These are phyloP conservation scores for Drosophila nr. perissopoda DNA, from an alignment of 2,888 invertebrate genomes.

Conservation along the genomic window DNA sequence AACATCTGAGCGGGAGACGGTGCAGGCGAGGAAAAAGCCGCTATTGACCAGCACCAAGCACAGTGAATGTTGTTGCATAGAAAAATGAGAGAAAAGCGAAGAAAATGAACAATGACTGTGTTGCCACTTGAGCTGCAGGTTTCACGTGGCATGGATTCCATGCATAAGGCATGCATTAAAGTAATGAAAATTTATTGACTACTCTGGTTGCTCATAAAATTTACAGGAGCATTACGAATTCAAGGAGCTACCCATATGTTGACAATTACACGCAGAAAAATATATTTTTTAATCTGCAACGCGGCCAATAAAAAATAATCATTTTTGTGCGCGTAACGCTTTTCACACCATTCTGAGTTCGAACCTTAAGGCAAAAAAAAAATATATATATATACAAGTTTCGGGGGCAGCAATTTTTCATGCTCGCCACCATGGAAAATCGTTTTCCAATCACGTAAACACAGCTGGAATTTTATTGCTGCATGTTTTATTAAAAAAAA, in stretches of 20 bases:
- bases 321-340: conserved; percentile 49
- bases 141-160: conserved; percentile 19
- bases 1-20: conserved; percentile 52
- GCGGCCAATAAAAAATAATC: conserved; percentile 59
- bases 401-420: conserved; percentile 59
- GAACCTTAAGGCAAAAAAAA: conserved; percentile 14
- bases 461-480: conserved; percentile 81
- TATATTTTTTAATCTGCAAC: conserved; percentile 60
- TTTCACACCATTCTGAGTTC: conserved; percentile 46
- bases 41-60: conserved; percentile 19
- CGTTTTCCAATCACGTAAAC: conserved; percentile 80
- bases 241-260: conserved; percentile 49
- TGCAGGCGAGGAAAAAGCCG: neutral
- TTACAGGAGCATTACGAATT: conserved; percentile 59
- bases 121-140: conserved; percentile 49
- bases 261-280: conserved; percentile 51
- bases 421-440: conserved; percentile 73
- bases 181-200: conserved; percentile 77
- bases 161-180: conserved; percentile 73
- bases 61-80: conserved; percentile 25
- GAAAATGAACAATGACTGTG: conserved; percentile 26
- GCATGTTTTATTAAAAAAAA: conserved; percentile 65
- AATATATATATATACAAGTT: conserved; percentile 17
- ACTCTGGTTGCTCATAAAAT: conserved; percentile 56
- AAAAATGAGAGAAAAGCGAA: conserved; percentile 10